phyloP scores from a whole-genome alignment of 2,113 vertebrate species.

The Pangasianodon gigas region DNA sequence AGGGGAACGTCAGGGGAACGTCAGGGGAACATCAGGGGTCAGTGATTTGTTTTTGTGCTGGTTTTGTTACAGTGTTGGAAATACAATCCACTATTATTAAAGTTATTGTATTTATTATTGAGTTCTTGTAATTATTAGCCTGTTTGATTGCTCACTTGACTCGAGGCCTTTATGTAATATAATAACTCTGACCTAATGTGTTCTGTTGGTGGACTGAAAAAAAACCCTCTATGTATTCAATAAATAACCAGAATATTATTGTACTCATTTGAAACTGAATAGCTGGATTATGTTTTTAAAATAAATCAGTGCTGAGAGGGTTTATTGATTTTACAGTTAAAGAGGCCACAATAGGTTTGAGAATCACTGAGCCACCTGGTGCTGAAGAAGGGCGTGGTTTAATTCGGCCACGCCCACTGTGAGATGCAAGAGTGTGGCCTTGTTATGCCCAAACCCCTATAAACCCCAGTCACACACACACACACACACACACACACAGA shows the following conservation, averaged over 20 bases:
- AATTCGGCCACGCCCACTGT: conserved; percentile 74
- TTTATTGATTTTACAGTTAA: not conserved
- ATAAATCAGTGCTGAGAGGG: not conserved
- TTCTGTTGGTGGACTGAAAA: not conserved
- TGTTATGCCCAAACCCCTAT: conserved; percentile 69
- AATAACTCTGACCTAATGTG: not conserved
- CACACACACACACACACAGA: conserved; percentile 54
- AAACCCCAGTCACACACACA: conserved; percentile 45
- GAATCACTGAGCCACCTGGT: not conserved
- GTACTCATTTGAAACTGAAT: not conserved
- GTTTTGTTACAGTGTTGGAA: not conserved
- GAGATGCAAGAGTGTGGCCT: conserved; percentile 70
- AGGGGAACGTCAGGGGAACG: not conserved
- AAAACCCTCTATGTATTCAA: not conserved
- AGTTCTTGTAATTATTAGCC: not conserved
- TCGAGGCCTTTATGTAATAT: not conserved
- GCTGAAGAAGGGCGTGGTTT: conserved; percentile 48
- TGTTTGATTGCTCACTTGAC: not conserved
- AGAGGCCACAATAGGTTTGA: not conserved
- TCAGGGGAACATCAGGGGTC: not conserved
- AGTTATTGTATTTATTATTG: not conserved
- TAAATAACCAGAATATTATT: not conserved
- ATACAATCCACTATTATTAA: not conserved
- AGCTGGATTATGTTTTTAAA: not conserved
- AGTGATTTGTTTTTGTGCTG: not conserved